Base-by-base conservation (phyloP, 2,113 vertebrate species). In the Corydoras maculifer region DNA sequence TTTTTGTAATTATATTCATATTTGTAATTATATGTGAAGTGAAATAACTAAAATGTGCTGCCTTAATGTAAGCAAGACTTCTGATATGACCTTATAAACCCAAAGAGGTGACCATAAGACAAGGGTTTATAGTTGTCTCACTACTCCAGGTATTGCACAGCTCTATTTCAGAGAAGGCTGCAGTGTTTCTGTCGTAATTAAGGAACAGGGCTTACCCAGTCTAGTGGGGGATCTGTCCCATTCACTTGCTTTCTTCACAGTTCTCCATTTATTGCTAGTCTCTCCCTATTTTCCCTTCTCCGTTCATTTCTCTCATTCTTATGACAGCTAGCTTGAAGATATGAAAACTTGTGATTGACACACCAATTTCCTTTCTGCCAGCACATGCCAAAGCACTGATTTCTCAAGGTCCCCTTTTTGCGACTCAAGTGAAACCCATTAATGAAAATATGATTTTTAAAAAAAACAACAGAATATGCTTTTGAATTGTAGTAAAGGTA, bases 281-380 rank as follows among this genome's bases (percentile, higher is more conserved):
- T 67, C 54, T 15, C 68, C 51, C 29, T 18, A 35, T 74, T 65
- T 51, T 65, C 32, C 69, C 43, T 67, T 76, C 68, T 67, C 73
- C 29, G 58, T 57, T 74, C 49, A 75, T 73, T 77, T 62, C 70
- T 66, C 73, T 70, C 72, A 74, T 72, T 77, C 74, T 72, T 61
- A 67, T 76, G 80, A 79, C 82, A 77, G 76, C 72, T 70, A 32
- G 76, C 76, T 77, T 30, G 76, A 62, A 82, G 80, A 82, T 84
- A 84, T 82, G 82, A 82, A 77, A 78, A 78, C 80, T 79, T 69
- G 65, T 82, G 82, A 84, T 78, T 84, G 82, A 82, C 82, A 79
- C 78, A 74, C 79, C 82, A 84, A 84, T 84, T 84, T 84, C 82
- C 77, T 79, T 77, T 73, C 80, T 82, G 80, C 79, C 80, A 78